Percentiles rank a stretch among this genome's conserved stretches.
Conservation (phyloP, 2,888 invertebrate genomes). For the Metallyticus violacea region DNA sequence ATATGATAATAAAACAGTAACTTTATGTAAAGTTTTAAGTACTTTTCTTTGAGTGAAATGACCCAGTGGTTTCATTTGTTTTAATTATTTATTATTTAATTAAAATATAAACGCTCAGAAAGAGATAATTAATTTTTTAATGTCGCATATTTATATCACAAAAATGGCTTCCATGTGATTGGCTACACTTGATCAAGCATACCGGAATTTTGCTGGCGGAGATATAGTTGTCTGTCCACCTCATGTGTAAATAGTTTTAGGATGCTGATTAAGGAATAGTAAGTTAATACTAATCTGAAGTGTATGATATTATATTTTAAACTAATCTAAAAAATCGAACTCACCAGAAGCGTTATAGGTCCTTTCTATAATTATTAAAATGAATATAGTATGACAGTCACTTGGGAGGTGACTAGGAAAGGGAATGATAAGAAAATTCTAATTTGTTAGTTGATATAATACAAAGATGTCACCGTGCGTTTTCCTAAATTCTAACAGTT, state of each 20-base stretch:
- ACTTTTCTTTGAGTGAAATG: neutral
- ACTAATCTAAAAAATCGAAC: neutral
- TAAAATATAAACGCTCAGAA: too few relatives aligned
- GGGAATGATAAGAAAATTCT: neutral
- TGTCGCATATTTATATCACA: too few relatives aligned
- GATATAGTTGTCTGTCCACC: constrained; percentile 29
- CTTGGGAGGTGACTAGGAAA: neutral
- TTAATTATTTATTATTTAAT: neutral
- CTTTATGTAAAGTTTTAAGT: neutral
- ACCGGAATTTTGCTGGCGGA: constrained; percentile 8
- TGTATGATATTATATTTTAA: neutral
- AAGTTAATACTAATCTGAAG: constrained; percentile 47
- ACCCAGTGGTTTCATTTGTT: neutral
- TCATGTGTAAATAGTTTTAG: constrained; percentile 45
- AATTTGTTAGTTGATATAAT: neutral
- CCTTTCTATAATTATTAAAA: too few relatives aligned
- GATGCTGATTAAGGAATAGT: constrained; percentile 73
- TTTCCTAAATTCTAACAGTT: neutral
- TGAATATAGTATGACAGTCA: neutral
- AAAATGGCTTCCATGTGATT: neutral
- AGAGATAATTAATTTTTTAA: too few relatives aligned
- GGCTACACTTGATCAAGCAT: neutral
- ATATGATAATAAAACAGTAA: neutral
- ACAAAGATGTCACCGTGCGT: neutral
- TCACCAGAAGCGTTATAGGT: neutral